Evolutionary conservation across 2,888 invertebrate genomes (phyloP).

Genomic region (Nomada goodeniana): DNA sequence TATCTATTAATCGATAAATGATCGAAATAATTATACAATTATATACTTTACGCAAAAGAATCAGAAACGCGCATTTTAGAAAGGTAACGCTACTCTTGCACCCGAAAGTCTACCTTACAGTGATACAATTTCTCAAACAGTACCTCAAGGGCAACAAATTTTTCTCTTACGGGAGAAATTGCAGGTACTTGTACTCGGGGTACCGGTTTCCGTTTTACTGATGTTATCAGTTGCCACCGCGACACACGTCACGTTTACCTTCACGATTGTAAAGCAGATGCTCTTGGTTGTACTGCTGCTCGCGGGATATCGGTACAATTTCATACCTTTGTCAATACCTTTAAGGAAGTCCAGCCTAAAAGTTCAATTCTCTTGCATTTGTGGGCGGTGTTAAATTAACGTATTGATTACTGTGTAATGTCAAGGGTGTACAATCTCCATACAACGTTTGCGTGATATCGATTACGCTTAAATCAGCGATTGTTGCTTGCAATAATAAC

Average conservation of each 20-base stretch:
- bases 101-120: constrained; percentile 21
- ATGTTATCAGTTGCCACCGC: constrained; percentile 73
- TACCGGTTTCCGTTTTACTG: constrained; percentile 75
- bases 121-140: constrained; percentile 37
- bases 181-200: constrained; percentile 43
- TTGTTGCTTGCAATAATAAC: no score
- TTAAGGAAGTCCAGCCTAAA: not conserved
- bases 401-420: no score
- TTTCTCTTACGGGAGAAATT: constrained; percentile 42
- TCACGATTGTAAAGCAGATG: constrained; percentile 67
- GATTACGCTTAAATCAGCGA: no score
- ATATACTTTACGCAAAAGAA: not conserved
- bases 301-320: constrained; percentile 18
- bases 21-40: no score
- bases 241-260: constrained; percentile 59
- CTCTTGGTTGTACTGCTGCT: constrained; percentile 57
- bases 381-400: not conserved
- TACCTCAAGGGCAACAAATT: constrained; percentile 34
- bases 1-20: not conserved
- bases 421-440: not conserved
- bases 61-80: not conserved
- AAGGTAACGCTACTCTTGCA: not conserved
- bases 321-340: constrained; percentile 2
- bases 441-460: not conserved
- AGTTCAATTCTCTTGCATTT: not conserved